phyloP scores from a whole-genome alignment of 2,888 invertebrate genomes.

The Caenorhabditis japonica region DNA sequence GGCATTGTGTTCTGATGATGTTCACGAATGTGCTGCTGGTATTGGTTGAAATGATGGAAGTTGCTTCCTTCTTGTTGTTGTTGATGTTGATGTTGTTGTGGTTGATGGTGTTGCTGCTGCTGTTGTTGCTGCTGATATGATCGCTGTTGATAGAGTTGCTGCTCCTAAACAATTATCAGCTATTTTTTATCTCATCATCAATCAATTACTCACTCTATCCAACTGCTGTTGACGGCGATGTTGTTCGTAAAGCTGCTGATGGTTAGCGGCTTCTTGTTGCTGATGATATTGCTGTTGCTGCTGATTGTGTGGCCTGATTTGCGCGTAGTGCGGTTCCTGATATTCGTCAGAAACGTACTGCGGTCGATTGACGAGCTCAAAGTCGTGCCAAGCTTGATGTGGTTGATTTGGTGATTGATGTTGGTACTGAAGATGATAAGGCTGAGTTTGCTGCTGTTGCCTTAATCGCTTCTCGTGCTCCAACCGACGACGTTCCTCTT shows the following conservation, averaged over 20 bases:
- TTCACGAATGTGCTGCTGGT: constrained; percentile 53
- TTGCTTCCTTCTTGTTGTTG: constrained; percentile 18
- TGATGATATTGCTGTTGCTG: constrained; percentile 37
- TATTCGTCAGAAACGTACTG: constrained; percentile 49
- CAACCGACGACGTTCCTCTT: constrained; percentile 41
- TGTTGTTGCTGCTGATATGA: constrained; percentile 37
- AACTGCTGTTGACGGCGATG: constrained; percentile 51
- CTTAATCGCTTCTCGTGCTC: constrained; percentile 42
- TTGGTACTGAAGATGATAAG: constrained; percentile 61
- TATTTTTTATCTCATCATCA: not conserved
- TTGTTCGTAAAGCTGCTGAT: constrained; percentile 57
- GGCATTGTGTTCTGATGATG: constrained; percentile 53
- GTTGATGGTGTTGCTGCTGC: constrained; percentile 39
- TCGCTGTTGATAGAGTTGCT: constrained; percentile 43
- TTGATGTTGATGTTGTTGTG: constrained; percentile 49
- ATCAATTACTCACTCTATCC: constrained; percentile 20
- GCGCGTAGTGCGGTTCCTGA: constrained; percentile 57
- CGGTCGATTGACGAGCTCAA: constrained; percentile 39
- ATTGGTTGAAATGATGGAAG: constrained; percentile 55
- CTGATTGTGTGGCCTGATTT: constrained; percentile 46
- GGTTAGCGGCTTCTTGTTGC: constrained; percentile 25
- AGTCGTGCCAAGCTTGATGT: constrained; percentile 39
- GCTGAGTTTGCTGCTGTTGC: constrained; percentile 61
- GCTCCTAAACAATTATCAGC: constrained; percentile 29
- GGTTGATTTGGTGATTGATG: constrained; percentile 44